A percentile compares a stretch with the other conserved stretches of the same genome.
phyloP scores from a whole-genome alignment of 1,140 invertebrate species.

The Solenopsis invicta region DNA sequence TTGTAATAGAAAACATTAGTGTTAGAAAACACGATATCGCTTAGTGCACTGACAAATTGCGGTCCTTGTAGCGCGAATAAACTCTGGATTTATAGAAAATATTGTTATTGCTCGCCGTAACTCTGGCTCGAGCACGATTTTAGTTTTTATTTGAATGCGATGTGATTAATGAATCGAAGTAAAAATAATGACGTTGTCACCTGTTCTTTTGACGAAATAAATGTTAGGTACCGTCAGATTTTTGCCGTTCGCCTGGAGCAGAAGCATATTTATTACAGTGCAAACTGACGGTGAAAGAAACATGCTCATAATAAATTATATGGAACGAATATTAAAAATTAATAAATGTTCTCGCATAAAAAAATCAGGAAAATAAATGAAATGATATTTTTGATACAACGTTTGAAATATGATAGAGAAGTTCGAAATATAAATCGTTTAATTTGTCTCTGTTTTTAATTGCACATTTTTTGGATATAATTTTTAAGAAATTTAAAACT shows the following conservation, averaged over 20 bases:
- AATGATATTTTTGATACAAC: background rate
- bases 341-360: slow-evolving; percentile 21
- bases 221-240: slow-evolving; percentile 14
- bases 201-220: slow-evolving; percentile 34
- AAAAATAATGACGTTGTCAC: slow-evolving; percentile 15
- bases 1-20: background rate
- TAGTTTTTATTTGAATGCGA: slow-evolving; percentile 46
- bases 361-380: background rate
- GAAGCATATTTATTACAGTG: background rate
- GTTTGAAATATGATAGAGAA: background rate
- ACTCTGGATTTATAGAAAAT: slow-evolving; percentile 41
- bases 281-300: background rate
- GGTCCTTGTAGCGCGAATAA: slow-evolving; percentile 5
- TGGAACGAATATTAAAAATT: background rate
- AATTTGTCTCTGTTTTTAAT: background rate
- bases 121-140: slow-evolving; percentile 1
- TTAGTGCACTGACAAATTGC: slow-evolving; percentile 1
- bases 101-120: slow-evolving; percentile 49
- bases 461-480: background rate
- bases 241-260: background rate
- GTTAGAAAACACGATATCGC: background rate
- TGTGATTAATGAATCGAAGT: slow-evolving; percentile 49
- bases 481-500: background rate
- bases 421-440: background rate
- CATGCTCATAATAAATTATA: background rate